Conservation (phyloP, 2,888 invertebrate genomes). For the Euspilapteryx auroguttella region DNA sequence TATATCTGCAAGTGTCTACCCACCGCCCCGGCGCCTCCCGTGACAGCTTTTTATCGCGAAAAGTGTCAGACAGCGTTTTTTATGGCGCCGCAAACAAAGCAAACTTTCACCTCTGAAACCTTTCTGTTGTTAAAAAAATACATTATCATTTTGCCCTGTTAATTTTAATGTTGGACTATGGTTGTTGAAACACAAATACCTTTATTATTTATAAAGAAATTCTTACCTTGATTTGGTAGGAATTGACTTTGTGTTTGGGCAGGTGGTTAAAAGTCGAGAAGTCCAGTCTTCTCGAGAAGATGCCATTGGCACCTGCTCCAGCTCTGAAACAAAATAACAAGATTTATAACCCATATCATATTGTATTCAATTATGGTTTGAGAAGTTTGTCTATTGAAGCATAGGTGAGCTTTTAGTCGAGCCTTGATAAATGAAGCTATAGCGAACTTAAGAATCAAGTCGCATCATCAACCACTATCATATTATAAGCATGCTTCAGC, state of each 20-base stretch:
- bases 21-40: slow-evolving; percentile 22
- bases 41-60: slow-evolving; percentile 43
- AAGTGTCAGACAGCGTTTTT: slow-evolving; percentile 40
- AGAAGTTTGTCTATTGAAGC: too few relatives aligned
- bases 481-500: too few relatives aligned
- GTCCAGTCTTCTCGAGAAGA: slow-evolving; percentile 91
- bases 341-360: neutral
- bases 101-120: slow-evolving; percentile 38
- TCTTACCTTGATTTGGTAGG: slow-evolving; percentile 97
- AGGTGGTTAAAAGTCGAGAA: slow-evolving; percentile 93
- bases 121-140: slow-evolving; percentile 36
- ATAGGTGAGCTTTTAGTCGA: too few relatives aligned
- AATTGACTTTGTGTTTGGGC: slow-evolving; percentile 95
- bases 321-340: slow-evolving; percentile 63
- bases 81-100: slow-evolving; percentile 36
- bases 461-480: too few relatives aligned
- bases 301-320: slow-evolving; percentile 87
- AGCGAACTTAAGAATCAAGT: too few relatives aligned
- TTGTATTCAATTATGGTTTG: slow-evolving; percentile 1
- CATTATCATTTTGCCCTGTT: slow-evolving; percentile 7
- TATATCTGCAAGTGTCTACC: slow-evolving; percentile 15
- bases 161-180: too few relatives aligned
- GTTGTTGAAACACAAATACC: too few relatives aligned
- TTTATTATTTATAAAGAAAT: neutral
- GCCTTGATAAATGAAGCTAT: too few relatives aligned